Evolutionary conservation across 2,113 vertebrate genomes (phyloP), one percentile per base, ranked within the genome.

Genomic region (Etheostoma spectabile): DNA sequence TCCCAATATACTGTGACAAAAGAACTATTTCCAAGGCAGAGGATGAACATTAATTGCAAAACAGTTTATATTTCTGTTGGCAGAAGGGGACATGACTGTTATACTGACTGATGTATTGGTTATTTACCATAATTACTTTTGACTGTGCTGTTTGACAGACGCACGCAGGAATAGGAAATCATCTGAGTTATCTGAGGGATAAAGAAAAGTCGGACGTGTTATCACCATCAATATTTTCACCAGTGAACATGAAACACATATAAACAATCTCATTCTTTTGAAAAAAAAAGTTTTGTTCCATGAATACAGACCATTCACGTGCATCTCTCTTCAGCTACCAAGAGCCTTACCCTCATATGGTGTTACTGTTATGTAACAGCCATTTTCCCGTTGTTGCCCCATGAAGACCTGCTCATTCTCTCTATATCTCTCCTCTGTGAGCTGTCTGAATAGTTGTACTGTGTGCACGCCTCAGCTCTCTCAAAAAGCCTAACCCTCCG

Each of bases 381-480:
- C 46, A 51, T 79, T 75, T 86, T 79, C 79, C 74, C 19, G 65
- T 76, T 53, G 48, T 76, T 73, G 52, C 59, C 19, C 66, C 62
- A 77, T 74, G 65, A 79, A 84, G 61, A 82, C 65, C 61, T 64
- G 21, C 66, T 77, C 55, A 8, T 73, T 74, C 56, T 53, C 8
- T 27, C 51, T 60, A 69, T 60, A 71, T 72, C 27, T 89, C 64
- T 74, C 70, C 79, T 72, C 85, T 62, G 60, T 79, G 84, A 85
- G 75, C 45, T 46, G 42, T 75, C 57, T 79, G 63, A 90, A 83
- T 63, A 68, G 30, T 52, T 42, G 45, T 27, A 71, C 67, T 77
- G 82, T 74, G 66, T 7, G 13, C 48, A 77, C 18, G 12, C 73
- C 64, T 86, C 61, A 35, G 77, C 76, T 84, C 77, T 70, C 61